Evolutionary conservation across 2,113 vertebrate species (phyloP), one percentile per base, ranked within the genome.

Genomic region (Nibea coibor): DNA sequence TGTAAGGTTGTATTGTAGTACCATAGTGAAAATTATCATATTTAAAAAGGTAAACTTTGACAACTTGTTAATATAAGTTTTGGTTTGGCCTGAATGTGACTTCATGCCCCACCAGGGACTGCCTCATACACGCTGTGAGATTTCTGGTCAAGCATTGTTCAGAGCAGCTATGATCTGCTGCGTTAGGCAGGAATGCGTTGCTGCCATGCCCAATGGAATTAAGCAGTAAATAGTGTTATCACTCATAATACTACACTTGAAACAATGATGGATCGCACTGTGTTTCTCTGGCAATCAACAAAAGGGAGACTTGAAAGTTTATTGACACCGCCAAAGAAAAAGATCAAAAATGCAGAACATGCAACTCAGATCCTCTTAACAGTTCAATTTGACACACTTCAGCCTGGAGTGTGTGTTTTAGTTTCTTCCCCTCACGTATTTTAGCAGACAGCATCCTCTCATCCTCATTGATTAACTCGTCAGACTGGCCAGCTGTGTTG

Each of bases 401-500:
- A 87, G 78, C 50, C 76, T 54, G 9, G 71, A 88, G 91, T 82
- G 83, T 66, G 78, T 63, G 76, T 80, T 86, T 82, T 76, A 28
- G 53, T 69, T 79, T 83, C 67, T 77, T 82, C 28, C 1, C 48
- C 63, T 75, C 64, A 69, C 45, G 54, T 86, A 84, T 80, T 59
- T 72, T 66, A 66, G 80, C 82, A 78, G 87, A 88, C 90, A 82
- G 75, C 88, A 83, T 78, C 84, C 87, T 78, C 87, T 89, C 90
- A 89, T 91, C 91, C 86, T 58, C 88, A 93, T 94, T 86, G 93
- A 94, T 93, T 91, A 86, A 86, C 74, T 89, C 78, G 65, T 93
- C 90, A 87, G 82, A 83, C 74, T 59, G 74, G 70, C 90, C 91
- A 88, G 88, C 85, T 90, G 90, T 93, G 92, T 92, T 90, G 89